Conservation (phyloP, 2,113 vertebrate species). For the Ophiodon elongatus region DNA sequence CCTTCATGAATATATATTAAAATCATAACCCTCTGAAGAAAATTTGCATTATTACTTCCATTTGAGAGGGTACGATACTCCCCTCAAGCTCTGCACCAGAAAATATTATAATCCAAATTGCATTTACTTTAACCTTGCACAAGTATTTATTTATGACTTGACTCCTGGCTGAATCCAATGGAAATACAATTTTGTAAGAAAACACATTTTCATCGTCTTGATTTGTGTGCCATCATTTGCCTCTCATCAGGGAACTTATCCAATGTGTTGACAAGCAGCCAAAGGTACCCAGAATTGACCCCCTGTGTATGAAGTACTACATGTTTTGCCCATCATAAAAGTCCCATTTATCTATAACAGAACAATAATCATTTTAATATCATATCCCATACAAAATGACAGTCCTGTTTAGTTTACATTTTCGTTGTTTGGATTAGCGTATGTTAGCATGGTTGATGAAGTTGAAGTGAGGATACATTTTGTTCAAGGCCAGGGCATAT, state of each 20-base stretch:
- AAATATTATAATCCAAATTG: slow-evolving; percentile 8
- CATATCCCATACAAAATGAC: not conserved
- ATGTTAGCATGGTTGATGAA: not conserved
- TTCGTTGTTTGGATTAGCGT: not conserved
- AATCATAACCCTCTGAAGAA: not conserved
- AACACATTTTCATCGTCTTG: not conserved
- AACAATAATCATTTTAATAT: not conserved
- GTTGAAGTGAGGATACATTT: not conserved
- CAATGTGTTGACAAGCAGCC: not conserved
- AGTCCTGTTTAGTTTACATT: not conserved
- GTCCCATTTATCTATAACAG: not conserved
- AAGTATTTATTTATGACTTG: not conserved
- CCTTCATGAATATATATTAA: slow-evolving; percentile 10
- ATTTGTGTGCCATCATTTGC: not conserved
- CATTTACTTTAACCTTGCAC: not conserved
- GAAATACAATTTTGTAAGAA: not conserved
- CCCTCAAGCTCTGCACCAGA: not conserved
- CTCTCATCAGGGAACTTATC: not conserved
- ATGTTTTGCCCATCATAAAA: not conserved
- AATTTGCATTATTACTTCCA: slow-evolving; percentile 2
- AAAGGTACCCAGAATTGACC: not conserved
- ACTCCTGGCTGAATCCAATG: not conserved
- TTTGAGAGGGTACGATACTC: not conserved
- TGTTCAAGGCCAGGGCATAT: not conserved
- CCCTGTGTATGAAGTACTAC: not conserved